phyloP scores from a whole-genome alignment of 1,140 invertebrate genomes.

The Cydia strobilella region DNA sequence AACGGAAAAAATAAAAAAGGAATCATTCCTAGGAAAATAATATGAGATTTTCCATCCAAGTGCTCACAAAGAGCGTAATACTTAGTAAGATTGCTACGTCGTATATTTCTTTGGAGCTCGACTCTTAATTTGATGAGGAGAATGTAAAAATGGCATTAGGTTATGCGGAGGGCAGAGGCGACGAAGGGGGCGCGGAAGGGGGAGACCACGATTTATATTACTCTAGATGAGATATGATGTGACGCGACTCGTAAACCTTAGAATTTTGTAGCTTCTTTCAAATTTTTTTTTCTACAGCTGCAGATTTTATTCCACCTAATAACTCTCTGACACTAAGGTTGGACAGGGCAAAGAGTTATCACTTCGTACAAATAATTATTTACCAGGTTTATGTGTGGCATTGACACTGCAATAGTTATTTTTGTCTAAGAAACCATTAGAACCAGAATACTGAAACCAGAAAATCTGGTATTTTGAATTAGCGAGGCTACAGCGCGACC shows the following conservation, averaged over 20 bases:
- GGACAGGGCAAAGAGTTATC: not conserved
- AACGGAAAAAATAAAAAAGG: constrained; percentile 41
- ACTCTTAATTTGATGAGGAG: constrained; percentile 63
- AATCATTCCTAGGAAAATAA: constrained; percentile 55
- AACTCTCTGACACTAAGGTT: not conserved
- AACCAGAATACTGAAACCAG: constrained; percentile 25
- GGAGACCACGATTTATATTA: constrained; percentile 51
- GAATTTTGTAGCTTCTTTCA: constrained; percentile 37
- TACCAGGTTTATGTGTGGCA: not conserved
- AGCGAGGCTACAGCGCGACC: not conserved
- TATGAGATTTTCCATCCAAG: constrained; percentile 53
- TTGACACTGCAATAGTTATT: constrained; percentile 19
- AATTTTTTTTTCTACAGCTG: not conserved
- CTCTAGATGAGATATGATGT: constrained; percentile 51
- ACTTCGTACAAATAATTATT: not conserved
- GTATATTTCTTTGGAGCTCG: constrained; percentile 47
- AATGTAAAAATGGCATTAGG: constrained; percentile 60
- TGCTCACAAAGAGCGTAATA: constrained; percentile 47
- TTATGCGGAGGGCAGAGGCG: constrained; percentile 41
- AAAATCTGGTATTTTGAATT: constrained; percentile 19
- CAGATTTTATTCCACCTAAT: not conserved
- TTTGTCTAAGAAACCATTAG: constrained; percentile 2
- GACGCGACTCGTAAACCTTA: constrained; percentile 47
- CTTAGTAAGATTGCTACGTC: constrained; percentile 51
- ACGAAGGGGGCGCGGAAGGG: constrained; percentile 31